Evolutionary conservation across 2,113 vertebrate species (phyloP), one percentile per base, ranked within the genome.

Genomic region (Etia nguti): DNA sequence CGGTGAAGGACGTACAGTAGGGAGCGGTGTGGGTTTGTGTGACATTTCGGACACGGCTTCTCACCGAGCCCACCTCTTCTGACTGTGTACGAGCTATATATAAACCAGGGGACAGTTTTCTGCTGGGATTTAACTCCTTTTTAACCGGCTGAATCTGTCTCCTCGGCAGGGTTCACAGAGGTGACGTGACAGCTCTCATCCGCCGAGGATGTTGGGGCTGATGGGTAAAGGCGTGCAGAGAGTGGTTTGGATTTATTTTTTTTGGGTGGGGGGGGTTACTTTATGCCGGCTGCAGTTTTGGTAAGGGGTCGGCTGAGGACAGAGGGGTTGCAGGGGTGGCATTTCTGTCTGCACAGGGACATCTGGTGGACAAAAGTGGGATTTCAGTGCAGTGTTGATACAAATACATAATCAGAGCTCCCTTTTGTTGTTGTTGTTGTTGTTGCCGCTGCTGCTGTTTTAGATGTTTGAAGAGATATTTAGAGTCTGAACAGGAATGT

Each of bases 331-430:
- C 52, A 12, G 38, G 38, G 1, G 16, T 57, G 34, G 82, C 85
- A 94, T 96, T 95, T 52, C 92, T 95, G 93, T 95, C 93, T 84
- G 90, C 84, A 92, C 79, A 84, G 93, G 87, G 96, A 95, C 96
- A 95, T 95, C 96, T 95, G 62, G 93, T 95, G 96, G 95, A 34
- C 86, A 20, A 16, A 20, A 26, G 0, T 1, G 22, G 90, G 10
- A 93, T 84, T 95, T 89, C 94, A 90, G 81, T 0, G 36, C 15
- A 48, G 16, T 2, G 5, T 1, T 54, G n/a, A 29, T 0, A 5
- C 22, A 26, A 13, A 54, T 10, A 12, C 41, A 4, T 26, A 4
- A 2, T 13, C 20, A 4, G 22, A 9, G 8, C 13, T 38, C 0
- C 3, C 22, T 59, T 20, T 3, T 36, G 70, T 48, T 43, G n/a